Evolutionary conservation across 2,888 invertebrate genomes (phyloP), one percentile per base, ranked within the genome.

Genomic region (Mythimna vitellina): DNA sequence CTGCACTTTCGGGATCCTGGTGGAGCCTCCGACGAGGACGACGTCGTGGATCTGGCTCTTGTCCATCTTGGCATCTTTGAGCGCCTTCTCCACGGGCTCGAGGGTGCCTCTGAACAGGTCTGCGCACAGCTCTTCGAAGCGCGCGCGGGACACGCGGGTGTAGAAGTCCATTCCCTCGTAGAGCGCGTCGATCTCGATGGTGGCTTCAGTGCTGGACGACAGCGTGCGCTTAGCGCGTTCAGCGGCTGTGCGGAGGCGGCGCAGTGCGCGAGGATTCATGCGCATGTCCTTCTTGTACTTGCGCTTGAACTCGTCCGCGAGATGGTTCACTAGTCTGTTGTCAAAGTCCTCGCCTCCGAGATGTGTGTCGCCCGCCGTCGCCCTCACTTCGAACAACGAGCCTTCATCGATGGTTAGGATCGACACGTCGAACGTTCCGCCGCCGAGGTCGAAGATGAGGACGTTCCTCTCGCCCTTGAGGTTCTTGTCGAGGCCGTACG

Each of bases 381-480:
- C 96, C 89, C 97, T 97, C 8, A 98, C 98, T 92, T 98, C 98
- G 87, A 98, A 98, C 83, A 98, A 92, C 1, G 98, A 97, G 0
- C 99, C 97, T 91, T 99, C 98, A 90, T 98, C 98, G 91, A 99
- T 99, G 68, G 98, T 97, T 32, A 99, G 95, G 84, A 99, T 97
- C 65, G 99, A 99, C 4, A 99, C 99, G 96, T 99, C 99, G 92
- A 99, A 99, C 65, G 98, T 99, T 63, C 98, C 99, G 81, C 99
- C 99, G 35, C 97, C 97, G 82, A 98, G 96, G 92, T 98, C 98
- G 88, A 98, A 98, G 86, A 98, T 98, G 60, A 98, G 92, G 5
- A 98, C 97, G 89, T 98, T 98, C 73, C 97, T 97, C 89, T 98
- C 97, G 25, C 98, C 97, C 89, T 97, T 97, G 29, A 97, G 94